Percentiles rank a stretch among this genome's conserved stretches.
These are phyloP conservation scores for Gandaritis pyraliata DNA, from an alignment of 2,888 invertebrate genomes.

Conservation along the genomic window DNA sequence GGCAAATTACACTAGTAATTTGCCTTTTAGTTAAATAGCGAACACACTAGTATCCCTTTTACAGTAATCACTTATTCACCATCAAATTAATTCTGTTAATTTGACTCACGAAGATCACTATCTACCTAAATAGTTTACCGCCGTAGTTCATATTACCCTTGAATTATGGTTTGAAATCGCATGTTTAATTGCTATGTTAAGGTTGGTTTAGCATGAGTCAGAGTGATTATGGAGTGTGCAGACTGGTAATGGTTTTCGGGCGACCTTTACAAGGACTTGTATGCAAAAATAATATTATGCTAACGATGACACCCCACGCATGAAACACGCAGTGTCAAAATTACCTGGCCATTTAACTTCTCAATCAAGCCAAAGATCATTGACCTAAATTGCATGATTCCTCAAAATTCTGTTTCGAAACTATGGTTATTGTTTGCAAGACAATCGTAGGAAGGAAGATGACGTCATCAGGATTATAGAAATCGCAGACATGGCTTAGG, in stretches of 20 bases:
- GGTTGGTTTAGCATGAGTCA: conserved; percentile 35
- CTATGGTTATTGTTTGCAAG: conserved; percentile 68
- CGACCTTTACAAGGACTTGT: conserved; percentile 33
- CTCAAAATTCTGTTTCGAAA: conserved; percentile 54
- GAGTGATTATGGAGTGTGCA: conserved; percentile 33
- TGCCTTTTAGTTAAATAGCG: no score
- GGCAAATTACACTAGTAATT: no score
- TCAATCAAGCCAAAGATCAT: conserved; percentile 28
- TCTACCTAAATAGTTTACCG: conserved; percentile 14
- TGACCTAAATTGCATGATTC: conserved; percentile 49
- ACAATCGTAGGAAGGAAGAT: conserved; percentile 70
- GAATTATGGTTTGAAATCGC: conserved; percentile 24
- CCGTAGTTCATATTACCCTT: conserved; percentile 15
- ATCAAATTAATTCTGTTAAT: conserved; percentile 26
- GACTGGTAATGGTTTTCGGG: conserved; percentile 22
- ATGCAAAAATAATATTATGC: no score
- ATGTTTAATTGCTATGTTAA: conserved; percentile 4
- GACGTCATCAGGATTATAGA: conserved; percentile 50
- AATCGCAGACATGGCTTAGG: conserved; percentile 13
- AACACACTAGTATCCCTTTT: background rate
- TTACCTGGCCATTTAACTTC: no score
- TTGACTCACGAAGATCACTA: conserved; percentile 21
- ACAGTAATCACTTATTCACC: conserved; percentile 20
- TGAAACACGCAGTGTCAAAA: no score
- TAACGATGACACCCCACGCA: no score